Evolutionary conservation across 2,888 invertebrate species (phyloP), one percentile per base, ranked within the genome.

Genomic region (Tetragnatha montana): DNA sequence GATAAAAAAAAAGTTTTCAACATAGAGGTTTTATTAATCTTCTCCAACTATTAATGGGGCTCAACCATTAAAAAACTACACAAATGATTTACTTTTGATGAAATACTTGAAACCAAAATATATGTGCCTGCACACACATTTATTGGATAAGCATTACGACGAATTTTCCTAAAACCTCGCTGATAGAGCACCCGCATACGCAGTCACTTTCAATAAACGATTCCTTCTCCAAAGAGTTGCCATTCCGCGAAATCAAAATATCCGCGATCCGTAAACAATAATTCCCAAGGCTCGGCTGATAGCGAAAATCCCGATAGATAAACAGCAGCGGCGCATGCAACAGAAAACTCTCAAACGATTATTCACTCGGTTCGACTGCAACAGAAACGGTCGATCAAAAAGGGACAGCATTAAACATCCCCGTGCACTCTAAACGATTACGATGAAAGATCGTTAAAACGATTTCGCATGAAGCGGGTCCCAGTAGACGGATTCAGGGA

Each of bases 361-460:
- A 60, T 60, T 17, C 17, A 60, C 60, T 60, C 60, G 4, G 14
- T 8, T 60, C 60, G 60, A 17, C 60, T 60, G 4, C 60, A 35
- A 35, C 35, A 35, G 12, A 17, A 60, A 60, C 14, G 60, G 60
- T 60, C 60, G 60, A 60, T 60, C 10, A 60, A 60, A 60, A 60
- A 60, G 60, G 14, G 60, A 60, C 60, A 60, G 60, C 17, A 17
- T 60, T 60, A 60, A 12, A 10, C 17, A 12, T 60, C 60, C 60
- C 14, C 17, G 60, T 17, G 60, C 60, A 60, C 60, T 60, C 14
- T 17, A 8, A 60, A 60, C 60, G 60, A 60, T 60, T 60, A 17
- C 60, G 60, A 60, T 60, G 60, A 60, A 60, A 60, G 60, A 60
- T 60, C 60, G 60, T 60, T 60, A 60, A 60, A 60, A 60, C 60